These are phyloP conservation scores for Eriosoma lanigerum DNA, from an alignment of 1,140 invertebrate genomes.

Conservation along the genomic window DNA sequence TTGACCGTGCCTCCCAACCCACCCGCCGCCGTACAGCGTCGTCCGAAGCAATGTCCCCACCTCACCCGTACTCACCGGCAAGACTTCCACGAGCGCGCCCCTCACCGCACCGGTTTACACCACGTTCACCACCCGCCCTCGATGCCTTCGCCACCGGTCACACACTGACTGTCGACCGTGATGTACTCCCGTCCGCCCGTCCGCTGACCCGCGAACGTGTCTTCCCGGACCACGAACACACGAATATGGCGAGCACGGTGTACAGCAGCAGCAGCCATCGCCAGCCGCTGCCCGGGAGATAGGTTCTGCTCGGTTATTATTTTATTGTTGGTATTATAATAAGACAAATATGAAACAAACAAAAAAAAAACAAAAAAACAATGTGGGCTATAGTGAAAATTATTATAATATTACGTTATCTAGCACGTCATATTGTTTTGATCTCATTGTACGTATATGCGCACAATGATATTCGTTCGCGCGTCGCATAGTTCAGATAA, in stretches of 20 bases:
- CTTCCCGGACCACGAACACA: conserved; percentile 20
- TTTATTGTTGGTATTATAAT: neutral
- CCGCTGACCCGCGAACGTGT: conserved; percentile 7
- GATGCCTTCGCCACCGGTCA: no score
- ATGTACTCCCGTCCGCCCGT: neutral
- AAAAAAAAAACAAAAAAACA: no score
- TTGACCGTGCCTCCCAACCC: conserved; percentile 42
- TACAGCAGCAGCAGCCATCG: neutral
- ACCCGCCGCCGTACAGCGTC: neutral
- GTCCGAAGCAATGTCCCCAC: neutral
- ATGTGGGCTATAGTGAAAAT: neutral
- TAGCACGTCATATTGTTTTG: conserved; percentile 17
- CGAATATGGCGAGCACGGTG: neutral
- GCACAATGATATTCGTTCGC: no score
- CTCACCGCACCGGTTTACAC: conserved; percentile 19
- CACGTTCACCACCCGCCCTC: neutral
- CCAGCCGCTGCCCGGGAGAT: no score
- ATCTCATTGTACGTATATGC: neutral
- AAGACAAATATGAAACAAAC: no score
- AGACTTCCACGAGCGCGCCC: conserved; percentile 13
- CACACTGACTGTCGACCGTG: neutral
- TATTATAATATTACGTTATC: neutral
- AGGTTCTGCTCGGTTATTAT: neutral
- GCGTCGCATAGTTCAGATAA: no score
- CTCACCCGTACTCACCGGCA: neutral